Evolutionary conservation across 2,797 vertebrate genomes (phyloP), one percentile per base, ranked within the genome.

Genomic region (Sorex maritimensis): DNA sequence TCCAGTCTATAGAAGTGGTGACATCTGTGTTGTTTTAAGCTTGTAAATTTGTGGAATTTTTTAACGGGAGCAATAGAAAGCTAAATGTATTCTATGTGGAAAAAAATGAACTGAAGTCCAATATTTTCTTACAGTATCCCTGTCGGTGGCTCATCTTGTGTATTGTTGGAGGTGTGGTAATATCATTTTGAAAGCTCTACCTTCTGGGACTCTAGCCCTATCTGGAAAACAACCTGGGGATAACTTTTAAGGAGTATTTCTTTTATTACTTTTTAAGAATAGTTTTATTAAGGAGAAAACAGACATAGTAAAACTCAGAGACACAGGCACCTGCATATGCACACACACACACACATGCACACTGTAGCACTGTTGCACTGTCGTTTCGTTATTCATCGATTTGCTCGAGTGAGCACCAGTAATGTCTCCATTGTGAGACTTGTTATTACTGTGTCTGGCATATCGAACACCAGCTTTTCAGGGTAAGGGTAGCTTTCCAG

Each of bases 11-110:
- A 91, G 89, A 88, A 81, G 55, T 41, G 49, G 34, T 65, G 81
- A 88, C 55, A 41, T 83, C 83, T 69, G 26, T 58, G 13, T 67
- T 85, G 52, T 80, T 81, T 87, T 78, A 88, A 88, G 44, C 12
- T 71, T 67, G 23, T 61, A n/a, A 2, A 7, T 77, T 82, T 90
- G 79, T 91, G 82, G 71, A 11, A 74, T 86, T 82, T 93, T 93
- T 85, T 90, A 82, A 72, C 1, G 17, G 28, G 21, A 14, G 83
- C 4, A 49, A 34, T 49, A 41, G 86, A 83, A 61, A 85, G 19
- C 9, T 3, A 78, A 81, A 34, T n/a, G 41, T 82, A 55, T 71
- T 75, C 13, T 28, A 24, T 80, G 58, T 67, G 38, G 73, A 49
- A 72, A 74, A 69, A 23, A 58, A 21, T 67, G 0, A 28, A 14